Percentiles rank a stretch among this genome's conserved stretches.
These are phyloP conservation scores for Sitta carolinensis DNA, from an alignment of 2,797 vertebrate genomes.

Conservation along the genomic window DNA sequence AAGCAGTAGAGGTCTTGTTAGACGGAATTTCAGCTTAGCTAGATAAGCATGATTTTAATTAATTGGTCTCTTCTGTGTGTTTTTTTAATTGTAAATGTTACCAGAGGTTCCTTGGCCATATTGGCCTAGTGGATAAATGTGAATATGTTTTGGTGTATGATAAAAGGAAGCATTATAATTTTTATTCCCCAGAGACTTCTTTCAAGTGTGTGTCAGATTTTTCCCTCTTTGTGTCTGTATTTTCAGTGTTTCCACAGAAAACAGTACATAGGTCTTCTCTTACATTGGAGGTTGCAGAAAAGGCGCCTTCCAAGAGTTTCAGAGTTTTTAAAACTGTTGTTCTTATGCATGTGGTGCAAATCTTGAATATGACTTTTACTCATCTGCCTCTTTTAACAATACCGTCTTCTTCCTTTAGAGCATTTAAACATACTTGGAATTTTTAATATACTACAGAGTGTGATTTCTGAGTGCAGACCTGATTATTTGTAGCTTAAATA, in stretches of 20 bases:
- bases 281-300: neutral
- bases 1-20: neutral
- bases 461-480: neutral
- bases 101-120: neutral
- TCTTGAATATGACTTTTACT: neutral
- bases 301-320: neutral
- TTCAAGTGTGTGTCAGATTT: neutral
- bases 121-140: neutral
- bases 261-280: accelerated
- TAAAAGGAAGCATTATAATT: conserved; percentile 5
- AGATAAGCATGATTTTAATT: neutral
- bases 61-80: neutral
- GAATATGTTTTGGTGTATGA: neutral
- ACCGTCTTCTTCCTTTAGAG: neutral
- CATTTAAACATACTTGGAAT: neutral
- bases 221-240: neutral
- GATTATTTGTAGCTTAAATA: neutral
- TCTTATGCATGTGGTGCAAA: neutral
- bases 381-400: neutral
- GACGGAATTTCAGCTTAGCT: neutral
- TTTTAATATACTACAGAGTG: neutral
- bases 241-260: neutral
- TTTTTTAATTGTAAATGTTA: conserved; percentile 41
- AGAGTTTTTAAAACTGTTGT: neutral
- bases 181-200: neutral